Evolutionary conservation across 2,797 vertebrate species (phyloP), one percentile per base, ranked within the genome.

Genomic region (Hyperoplus immaculatus): DNA sequence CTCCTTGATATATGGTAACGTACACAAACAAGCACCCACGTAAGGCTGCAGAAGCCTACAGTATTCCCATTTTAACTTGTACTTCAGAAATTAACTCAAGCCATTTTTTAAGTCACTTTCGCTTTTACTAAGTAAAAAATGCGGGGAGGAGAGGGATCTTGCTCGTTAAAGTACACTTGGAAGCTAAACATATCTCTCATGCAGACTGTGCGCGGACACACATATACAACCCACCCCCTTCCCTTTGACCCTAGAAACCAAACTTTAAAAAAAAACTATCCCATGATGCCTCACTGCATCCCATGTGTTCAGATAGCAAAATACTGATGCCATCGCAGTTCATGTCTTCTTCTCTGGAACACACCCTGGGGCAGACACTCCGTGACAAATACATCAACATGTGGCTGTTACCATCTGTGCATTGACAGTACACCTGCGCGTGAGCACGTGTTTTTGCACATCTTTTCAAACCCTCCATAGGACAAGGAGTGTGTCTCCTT

Each of bases 221-320:
- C 69, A 53, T 53, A 66, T 21, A 67, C 39, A 43, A 1, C 47
- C 72, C 62, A 38, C 70, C 77, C 59, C 74, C 82, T 83, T 93
- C 93, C 94, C 92, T 94, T 93, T 94, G 82, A 88, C 80, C 92
- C 91, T 83, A 67, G 16, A 81, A 83, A 88, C 66, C 29, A 67
- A 84, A 77, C 36, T 29, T 29, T 21, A 58, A 72, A 69, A 46
- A 42, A 57, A n/a, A 58, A 47, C 29, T 64, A 58, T 66, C 82
- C 86, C 60, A 81, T 54, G 49, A 81, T 53, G 67, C 77, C 59
- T 74, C 49, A 16, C 67, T 82, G 75, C 79, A 83, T 75, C 78
- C 38, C 29, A 15, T 69, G 69, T 76, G 61, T 87, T 83, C 74
- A 78, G 42, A 80, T 54, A 61, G 73, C 66, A 78, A 76, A 90